Base-by-base conservation (phyloP, 2,113 vertebrate species). In the Fulmarus glacialis region DNA sequence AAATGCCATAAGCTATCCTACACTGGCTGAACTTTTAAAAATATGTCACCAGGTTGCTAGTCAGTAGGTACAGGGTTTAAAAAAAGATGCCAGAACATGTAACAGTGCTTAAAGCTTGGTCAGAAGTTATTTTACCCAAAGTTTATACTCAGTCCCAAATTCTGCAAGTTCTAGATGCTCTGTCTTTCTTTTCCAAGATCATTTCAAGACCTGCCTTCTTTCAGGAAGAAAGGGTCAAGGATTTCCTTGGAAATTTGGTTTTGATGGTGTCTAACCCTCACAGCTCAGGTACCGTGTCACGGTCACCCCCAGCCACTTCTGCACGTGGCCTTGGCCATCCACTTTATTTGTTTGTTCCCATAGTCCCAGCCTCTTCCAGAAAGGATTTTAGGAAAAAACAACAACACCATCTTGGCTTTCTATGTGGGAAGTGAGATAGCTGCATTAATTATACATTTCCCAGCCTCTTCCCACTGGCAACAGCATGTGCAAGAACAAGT, bases 381-480 rank as follows among this genome's bases (percentile, higher is more conserved):
- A 73, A 60, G 34, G 58, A 19, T 17, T 79, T 83, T 56, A 11
- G 88, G 85, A 87, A 90, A 66, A 87, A 90, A 66, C 40, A 72
- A 8, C 21, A 74, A 2, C 92, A 82, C 34, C 48, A 5, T 72
- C 85, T 55, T 67, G 73, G 15, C 34, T 82, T 82, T 90, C 71
- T 68, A 4, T 24, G 95, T 94, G 85, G 92, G 94, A 93, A 80
- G 88, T 88, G 94, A 94, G 84, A 82, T 22, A 52, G 26, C 16
- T 34, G 68, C 84, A 77, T 95, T 67, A 67, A 87, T 93, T 85
- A 67, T 38, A 59, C 64, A 38, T 79, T 87, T 89, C 66, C 82
- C 78, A 88, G 55, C 88, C 20, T 36, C 94, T 82, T 91, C 74
- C 92, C 91, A 86, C 85, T 80, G 82, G 40, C 70, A 90, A 43